A percentile compares a stretch with the other conserved stretches of the same genome.
Conservation (phyloP, 2,888 invertebrate species). For the Penaeus monodon region DNA sequence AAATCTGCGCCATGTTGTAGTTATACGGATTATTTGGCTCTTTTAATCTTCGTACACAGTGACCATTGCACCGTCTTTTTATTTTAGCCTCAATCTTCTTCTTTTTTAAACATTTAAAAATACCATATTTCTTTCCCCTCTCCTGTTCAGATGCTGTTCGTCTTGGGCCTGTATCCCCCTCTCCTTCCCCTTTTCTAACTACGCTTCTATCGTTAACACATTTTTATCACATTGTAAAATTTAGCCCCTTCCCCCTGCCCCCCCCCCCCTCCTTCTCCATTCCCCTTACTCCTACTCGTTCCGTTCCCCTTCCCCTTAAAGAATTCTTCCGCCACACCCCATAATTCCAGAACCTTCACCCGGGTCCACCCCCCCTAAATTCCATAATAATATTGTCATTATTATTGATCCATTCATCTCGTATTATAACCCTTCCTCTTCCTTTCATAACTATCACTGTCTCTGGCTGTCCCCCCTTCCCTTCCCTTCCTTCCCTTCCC, state of each 20-base stretch:
- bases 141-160: not conserved
- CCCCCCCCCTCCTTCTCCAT: not conserved
- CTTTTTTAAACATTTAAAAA: too few species aligned
- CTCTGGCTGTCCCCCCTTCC: not conserved
- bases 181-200: not conserved
- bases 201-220: slow-evolving; percentile 8
- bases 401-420: slow-evolving; percentile 20
- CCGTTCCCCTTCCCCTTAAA: not conserved
- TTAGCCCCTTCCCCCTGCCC: not conserved
- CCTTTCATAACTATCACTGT: not conserved
- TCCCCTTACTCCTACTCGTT: not conserved
- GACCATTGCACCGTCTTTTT: too few species aligned
- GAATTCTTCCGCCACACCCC: slow-evolving; percentile 2
- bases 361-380: too few species aligned
- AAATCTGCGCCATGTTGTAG: too few species aligned
- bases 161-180: not conserved
- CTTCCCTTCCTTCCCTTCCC: not conserved
- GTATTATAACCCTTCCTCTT: not conserved
- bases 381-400: slow-evolving; percentile 8
- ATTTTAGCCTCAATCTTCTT: too few species aligned
- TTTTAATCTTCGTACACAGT: too few species aligned
- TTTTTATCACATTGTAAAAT: slow-evolving; percentile 8
- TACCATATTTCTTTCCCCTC: not conserved
- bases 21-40: too few species aligned
- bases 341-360: not conserved